Evolutionary conservation across 2,888 invertebrate species (phyloP).

Genomic region (Apodemia hepburni): DNA sequence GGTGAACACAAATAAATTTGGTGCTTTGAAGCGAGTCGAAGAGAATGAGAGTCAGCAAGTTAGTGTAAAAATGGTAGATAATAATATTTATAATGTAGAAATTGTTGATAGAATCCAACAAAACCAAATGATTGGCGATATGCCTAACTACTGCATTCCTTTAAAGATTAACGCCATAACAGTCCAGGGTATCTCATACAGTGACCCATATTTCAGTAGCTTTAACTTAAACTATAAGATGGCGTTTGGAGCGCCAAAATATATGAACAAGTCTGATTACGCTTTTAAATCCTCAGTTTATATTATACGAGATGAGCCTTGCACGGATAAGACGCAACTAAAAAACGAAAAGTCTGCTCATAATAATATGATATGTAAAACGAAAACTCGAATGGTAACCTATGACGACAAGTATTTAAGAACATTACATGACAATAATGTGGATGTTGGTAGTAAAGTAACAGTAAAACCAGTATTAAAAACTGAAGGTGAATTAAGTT

Average conservation of each 20-base stretch:
- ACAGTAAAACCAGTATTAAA: conserved; percentile 46
- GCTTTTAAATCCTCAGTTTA: conserved; percentile 81
- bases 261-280: conserved; percentile 82
- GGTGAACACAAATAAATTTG: conserved; percentile 80
- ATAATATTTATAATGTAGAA: conserved; percentile 80
- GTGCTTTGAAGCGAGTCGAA: conserved; percentile 79
- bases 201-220: conserved; percentile 81
- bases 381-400: conserved; percentile 65
- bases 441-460: conserved; percentile 48
- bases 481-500: conserved; percentile 72
- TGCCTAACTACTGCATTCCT: conserved; percentile 80
- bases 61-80: conserved; percentile 79
- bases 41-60: conserved; percentile 78
- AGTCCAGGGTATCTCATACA: conserved; percentile 82
- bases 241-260: conserved; percentile 76
- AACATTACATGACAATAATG: conserved; percentile 75
- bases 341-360: conserved; percentile 67
- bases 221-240: conserved; percentile 81
- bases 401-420: conserved; percentile 57
- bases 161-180: conserved; percentile 81
- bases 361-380: conserved; percentile 63
- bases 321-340: conserved; percentile 61
- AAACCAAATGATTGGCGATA: conserved; percentile 81
- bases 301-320: conserved; percentile 77
- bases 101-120: conserved; percentile 80